Percentiles rank a stretch among this genome's conserved stretches.
These are phyloP conservation scores for Zeus faber DNA, from an alignment of 2,113 vertebrate species.

Conservation along the genomic window DNA sequence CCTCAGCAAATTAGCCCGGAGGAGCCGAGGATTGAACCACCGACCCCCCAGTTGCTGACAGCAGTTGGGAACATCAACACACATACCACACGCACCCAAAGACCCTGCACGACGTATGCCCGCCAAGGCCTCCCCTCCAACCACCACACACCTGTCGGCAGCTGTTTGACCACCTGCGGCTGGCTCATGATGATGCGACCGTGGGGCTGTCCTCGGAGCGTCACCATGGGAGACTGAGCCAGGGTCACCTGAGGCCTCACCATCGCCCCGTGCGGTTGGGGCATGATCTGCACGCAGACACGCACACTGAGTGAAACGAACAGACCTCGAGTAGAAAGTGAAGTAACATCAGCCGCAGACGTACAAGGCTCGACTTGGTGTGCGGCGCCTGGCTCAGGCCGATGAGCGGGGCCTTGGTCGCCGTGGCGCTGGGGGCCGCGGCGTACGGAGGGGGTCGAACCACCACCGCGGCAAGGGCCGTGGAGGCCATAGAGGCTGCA, in stretches of 20 bases:
- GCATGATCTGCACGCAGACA: conserved; percentile 72
- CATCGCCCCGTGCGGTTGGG: conserved; percentile 83
- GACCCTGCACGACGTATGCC: no score
- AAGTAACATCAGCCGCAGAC: conserved; percentile 12
- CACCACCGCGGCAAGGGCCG: conserved; percentile 81
- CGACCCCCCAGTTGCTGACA: no score
- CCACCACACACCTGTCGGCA: conserved; percentile 84
- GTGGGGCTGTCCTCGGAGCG: conserved; percentile 79
- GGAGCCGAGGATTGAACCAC: no score
- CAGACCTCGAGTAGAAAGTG: not conserved
- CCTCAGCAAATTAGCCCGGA: no score
- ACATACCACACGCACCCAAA: no score
- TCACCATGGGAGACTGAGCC: conserved; percentile 86
- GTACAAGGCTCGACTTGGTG: conserved; percentile 83
- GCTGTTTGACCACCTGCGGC: conserved; percentile 82
- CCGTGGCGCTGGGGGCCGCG: conserved; percentile 49
- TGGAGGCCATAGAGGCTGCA: no score
- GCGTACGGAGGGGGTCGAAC: conserved; percentile 82
- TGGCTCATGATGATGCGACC: conserved; percentile 84
- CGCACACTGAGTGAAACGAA: conserved; percentile 7
- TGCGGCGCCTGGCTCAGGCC: conserved; percentile 84
- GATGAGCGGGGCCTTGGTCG: conserved; percentile 77
- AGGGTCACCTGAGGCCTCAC: conserved; percentile 85
- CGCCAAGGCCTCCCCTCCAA: no score
- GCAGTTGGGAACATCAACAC: no score